Percentiles rank a stretch among this genome's conserved stretches.
Conservation (phyloP, 2,888 invertebrate species). For the Cataglyphis livida region DNA sequence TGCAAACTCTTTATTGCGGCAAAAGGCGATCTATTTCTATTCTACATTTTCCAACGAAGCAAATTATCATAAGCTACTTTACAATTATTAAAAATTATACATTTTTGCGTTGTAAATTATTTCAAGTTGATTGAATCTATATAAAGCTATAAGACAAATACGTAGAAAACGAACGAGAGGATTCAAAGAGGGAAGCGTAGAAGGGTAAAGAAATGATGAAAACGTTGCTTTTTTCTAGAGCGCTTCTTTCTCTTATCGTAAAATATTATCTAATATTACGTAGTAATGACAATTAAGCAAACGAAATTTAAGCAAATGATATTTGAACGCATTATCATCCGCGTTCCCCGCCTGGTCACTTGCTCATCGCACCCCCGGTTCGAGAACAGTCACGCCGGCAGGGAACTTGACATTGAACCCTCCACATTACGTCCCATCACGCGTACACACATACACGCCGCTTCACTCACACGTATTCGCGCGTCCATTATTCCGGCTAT, state of each 20-base stretch:
- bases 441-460: not conserved
- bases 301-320: not conserved
- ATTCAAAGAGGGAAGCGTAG: not conserved
- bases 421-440: constrained; percentile 27
- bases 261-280: not conserved
- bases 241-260: not conserved
- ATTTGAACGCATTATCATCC: not conserved
- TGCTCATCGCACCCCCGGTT: constrained; percentile 17
- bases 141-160: not conserved
- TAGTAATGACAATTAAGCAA: not conserved
- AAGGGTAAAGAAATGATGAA: not conserved
- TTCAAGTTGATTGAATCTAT: not conserved
- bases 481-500: constrained; percentile 52
- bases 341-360: not conserved
- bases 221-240: not conserved
- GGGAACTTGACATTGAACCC: constrained; percentile 72
- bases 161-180: not conserved
- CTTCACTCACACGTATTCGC: not conserved
- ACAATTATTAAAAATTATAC: not conserved
- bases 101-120: not conserved
- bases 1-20: not conserved
- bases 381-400: constrained; percentile 40
- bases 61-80: not conserved
- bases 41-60: not conserved
- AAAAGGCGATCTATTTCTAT: not conserved